A percentile compares a stretch with the other conserved stretches of the same genome.
Conservation (phyloP, 2,113 vertebrate species). For the Grammatotria lemairii region DNA sequence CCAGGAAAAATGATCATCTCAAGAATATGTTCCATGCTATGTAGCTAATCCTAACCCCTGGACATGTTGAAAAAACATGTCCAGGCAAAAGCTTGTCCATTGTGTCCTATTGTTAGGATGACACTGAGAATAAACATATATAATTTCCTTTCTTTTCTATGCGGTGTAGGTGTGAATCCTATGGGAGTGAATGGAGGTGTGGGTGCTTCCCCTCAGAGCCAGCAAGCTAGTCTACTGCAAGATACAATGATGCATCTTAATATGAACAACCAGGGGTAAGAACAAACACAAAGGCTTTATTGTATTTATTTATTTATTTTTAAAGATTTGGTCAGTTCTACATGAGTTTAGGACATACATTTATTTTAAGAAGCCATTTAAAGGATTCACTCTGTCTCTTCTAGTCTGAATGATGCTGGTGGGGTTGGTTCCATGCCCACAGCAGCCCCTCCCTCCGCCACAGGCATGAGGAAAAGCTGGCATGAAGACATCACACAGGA, state of each 20-base stretch:
- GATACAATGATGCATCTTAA: constrained; percentile 91
- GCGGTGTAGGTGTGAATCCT: constrained; percentile 75
- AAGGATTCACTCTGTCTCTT: constrained; percentile 1
- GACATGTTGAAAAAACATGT: background rate
- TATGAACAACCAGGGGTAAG: constrained; percentile 89
- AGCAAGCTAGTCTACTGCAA: constrained; percentile 78
- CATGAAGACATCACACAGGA: constrained; percentile 95
- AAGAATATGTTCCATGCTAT: background rate
- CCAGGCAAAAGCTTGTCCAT: background rate
- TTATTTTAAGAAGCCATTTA: background rate
- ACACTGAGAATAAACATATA: background rate
- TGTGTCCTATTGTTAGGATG: background rate
- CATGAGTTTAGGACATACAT: background rate
- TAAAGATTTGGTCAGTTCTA: background rate
- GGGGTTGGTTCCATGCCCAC: constrained; percentile 85
- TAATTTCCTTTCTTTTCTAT: background rate
- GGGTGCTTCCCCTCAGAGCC: constrained; percentile 74
- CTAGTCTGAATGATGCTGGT: constrained; percentile 80
- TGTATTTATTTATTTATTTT: background rate
- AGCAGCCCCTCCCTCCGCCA: constrained; percentile 81
- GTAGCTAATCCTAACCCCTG: background rate
- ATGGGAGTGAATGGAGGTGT: constrained; percentile 94
- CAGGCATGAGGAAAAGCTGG: constrained; percentile 92
- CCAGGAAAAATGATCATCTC: rapidly evolving
- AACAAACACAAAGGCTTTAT: background rate